Evolutionary conservation across 2,113 vertebrate species (phyloP), one percentile per base, ranked within the genome.

Genomic region (Gavialis gangeticus): DNA sequence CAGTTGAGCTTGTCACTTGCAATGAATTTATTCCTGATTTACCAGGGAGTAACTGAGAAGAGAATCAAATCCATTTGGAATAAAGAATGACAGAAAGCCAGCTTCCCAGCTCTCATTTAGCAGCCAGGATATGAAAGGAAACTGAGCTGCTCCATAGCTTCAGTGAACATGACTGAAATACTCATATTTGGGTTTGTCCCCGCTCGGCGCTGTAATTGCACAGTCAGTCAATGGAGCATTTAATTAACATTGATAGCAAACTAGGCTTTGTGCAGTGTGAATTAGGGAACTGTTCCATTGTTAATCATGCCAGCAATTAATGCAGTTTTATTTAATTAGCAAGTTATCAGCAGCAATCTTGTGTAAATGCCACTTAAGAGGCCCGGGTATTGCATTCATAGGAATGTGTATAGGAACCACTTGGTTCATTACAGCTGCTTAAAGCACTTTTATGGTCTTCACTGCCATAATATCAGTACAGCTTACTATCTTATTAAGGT

Each of bases 221-320:
- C 12, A 84, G 79, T 3, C 64, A 91, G 71, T 37, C 79, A 82
- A 24, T 3, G 79, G 64, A 76, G 71, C 54, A 37, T 55, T 89
- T 92, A 92, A 92, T 95, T 94, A 94, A 76, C 90, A 69, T 87
- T 82, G 46, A 46, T 84, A 92, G 17, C 54, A 60, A 82, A 91
- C 71, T 71, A 69, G 79, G 64, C 85, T 59, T 84, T n/a, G 25
- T 77, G 82, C n/a, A 37, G 62, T 80, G 84, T 88, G 92, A 88
- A 93, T 96, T 75, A 81, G 79, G 84, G 58, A 80, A 79, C 64
- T 30, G 8, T 62, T 58, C 57, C 67, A 2, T 69, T 75, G 82
- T 92, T 92, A 96, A 93, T 95, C 95, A 92, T 79, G 60, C 27
- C 86, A 30, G 78, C 59, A 88, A 93, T 85, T 91, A 88, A 91